Conservation (phyloP, 1,140 invertebrate genomes). For the Riptortus pedestris region DNA sequence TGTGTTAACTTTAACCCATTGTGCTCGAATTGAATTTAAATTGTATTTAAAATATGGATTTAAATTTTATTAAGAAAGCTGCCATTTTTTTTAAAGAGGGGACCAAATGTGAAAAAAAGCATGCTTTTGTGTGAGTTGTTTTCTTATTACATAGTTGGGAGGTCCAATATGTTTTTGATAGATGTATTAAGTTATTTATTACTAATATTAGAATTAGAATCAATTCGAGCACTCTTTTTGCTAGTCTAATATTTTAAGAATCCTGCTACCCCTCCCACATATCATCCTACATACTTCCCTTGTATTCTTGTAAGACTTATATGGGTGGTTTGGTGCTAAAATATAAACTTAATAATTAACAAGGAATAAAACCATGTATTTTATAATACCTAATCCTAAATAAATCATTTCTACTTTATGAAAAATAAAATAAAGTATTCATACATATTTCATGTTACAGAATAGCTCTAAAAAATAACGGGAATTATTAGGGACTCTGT, state of each 20-base stretch:
- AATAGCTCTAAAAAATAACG: no score
- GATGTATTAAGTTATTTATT: background rate
- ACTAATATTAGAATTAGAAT: background rate
- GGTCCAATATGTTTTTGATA: no score
- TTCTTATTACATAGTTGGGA: no score
- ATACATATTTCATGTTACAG: no score
- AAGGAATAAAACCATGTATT: background rate
- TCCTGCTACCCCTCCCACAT: slow-evolving; percentile 24
- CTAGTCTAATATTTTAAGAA: slow-evolving; percentile 23
- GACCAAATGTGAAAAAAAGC: no score
- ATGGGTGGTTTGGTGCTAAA: slow-evolving; percentile 28
- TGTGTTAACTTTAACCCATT: slow-evolving; percentile 18
- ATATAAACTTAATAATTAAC: slow-evolving; percentile 18
- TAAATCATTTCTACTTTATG: no score
- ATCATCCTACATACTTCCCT: slow-evolving; percentile 21
- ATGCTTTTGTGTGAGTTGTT: no score
- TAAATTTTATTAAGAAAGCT: no score
- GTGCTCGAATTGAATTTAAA: slow-evolving; percentile 22
- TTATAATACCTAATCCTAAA: background rate
- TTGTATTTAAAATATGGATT: background rate
- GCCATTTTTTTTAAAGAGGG: background rate
- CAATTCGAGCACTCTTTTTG: slow-evolving; percentile 22
- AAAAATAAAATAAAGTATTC: no score
- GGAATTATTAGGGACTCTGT: no score
- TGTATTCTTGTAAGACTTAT: slow-evolving; percentile 19